Evolutionary conservation across 1,140 invertebrate genomes (phyloP), one percentile per base, ranked within the genome.

Genomic region (Leptopilina boulardi): DNA sequence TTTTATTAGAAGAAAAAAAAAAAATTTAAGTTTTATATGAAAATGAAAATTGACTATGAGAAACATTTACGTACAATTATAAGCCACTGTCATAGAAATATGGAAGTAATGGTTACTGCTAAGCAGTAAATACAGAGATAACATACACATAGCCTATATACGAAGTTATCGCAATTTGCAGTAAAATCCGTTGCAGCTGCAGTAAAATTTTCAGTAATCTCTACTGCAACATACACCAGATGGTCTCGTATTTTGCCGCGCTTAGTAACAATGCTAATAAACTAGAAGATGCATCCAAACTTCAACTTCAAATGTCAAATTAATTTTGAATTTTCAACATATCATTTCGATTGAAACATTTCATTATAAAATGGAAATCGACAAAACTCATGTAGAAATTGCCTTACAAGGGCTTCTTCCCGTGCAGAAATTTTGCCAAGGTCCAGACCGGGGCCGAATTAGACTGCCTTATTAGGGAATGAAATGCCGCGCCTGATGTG

Each of bases 151-250:
- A 56, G 13, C 21, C 56, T 21, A 15, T n/a, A n/a, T 30, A 30
- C 56, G 10, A 59, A 59, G 56, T 59, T 59, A 59, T 59, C 11
- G 56, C 56, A 59, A 59, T 59, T 59, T 59, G 56, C 56, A 59
- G 54, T 59, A 23, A 23, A 59, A 59, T 59, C 6, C 19, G 54
- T 59, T 59, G 19, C 19, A 59, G 54, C 54, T 11, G 54, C 54
- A 59, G 54, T 59, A 59, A 59, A 59, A 59, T 59, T 59, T 59
- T 59, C 54, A 59, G 23, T 59, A 59, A 59, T 59, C 21, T 59
- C 54, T 59, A 23, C 19, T 59, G 54, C 19, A 59, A 59, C 23
- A 23, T n/a, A n/a, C 19, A 59, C 54, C 54, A 59, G 54, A 59
- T 59, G 54, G 19, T 59, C 19, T 59, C 21, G 8, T 59, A 59